phyloP scores from a whole-genome alignment of 2,113 vertebrate genomes.

The Sylvia atricapilla region DNA sequence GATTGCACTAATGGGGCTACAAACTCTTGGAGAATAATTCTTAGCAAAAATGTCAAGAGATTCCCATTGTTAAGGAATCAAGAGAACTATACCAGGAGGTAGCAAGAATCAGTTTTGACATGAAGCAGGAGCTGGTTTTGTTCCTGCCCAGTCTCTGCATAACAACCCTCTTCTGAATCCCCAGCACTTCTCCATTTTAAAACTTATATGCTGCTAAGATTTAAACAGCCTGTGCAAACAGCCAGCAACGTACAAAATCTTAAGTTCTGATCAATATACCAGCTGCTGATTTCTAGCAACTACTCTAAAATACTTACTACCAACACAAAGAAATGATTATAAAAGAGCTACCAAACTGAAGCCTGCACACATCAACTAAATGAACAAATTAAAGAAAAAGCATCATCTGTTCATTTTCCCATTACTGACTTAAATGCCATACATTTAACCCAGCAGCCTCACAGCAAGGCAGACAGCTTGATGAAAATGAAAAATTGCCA shows the following conservation, averaged over 20 bases:
- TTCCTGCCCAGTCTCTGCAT: neutral
- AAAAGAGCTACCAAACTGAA: neutral
- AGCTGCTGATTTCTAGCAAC: neutral
- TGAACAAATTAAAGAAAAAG: slow-evolving; percentile 25
- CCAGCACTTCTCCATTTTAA: neutral
- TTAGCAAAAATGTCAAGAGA: neutral
- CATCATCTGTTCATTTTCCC: slow-evolving; percentile 55
- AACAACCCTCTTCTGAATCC: neutral
- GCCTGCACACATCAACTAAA: neutral
- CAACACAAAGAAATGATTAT: neutral
- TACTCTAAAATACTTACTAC: neutral
- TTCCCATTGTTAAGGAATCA: neutral
- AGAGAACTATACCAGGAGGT: neutral
- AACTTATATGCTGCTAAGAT: neutral
- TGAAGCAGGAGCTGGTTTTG: neutral
- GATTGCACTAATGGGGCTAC: neutral
- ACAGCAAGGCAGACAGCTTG: slow-evolving; percentile 50
- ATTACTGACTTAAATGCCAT: slow-evolving; percentile 37
- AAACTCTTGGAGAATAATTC: neutral
- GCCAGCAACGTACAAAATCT: fast-evolving
- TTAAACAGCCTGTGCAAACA: neutral
- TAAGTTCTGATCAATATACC: neutral
- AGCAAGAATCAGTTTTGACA: neutral
- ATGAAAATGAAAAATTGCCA: slow-evolving; percentile 55
- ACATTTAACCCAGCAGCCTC: slow-evolving; percentile 49